Conservation (phyloP, 2,113 vertebrate genomes). For the Nycticorax nycticorax region DNA sequence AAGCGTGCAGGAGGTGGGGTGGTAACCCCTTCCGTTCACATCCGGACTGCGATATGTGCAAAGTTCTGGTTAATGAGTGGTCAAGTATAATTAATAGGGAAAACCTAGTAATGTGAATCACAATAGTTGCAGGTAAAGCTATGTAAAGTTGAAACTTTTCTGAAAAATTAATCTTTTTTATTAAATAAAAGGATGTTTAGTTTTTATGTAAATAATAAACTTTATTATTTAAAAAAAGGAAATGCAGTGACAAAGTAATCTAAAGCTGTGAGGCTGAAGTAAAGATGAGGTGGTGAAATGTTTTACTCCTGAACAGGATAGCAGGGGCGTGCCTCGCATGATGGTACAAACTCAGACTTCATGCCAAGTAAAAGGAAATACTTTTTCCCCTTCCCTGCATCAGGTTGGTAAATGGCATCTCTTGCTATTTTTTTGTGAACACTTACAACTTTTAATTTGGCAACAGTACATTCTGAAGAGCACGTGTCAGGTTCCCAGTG, state of each 20-base stretch:
- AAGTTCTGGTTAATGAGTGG: not conserved
- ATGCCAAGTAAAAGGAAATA: not conserved
- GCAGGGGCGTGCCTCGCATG: accelerated
- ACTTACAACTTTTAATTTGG: not conserved
- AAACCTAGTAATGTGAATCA: not conserved
- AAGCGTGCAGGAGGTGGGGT: not conserved
- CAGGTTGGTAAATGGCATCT: not conserved
- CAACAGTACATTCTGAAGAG: not conserved
- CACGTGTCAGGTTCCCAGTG: accelerated
- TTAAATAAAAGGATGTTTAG: not conserved
- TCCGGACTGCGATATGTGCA: not conserved
- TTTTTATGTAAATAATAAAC: not conserved
- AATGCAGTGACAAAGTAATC: not conserved
- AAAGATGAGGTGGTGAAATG: not conserved
- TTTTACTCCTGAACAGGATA: not conserved
- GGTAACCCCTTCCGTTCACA: not conserved
- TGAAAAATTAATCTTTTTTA: not conserved
- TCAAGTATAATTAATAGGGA: not conserved
- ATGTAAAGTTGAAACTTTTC: not conserved
- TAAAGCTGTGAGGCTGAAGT: not conserved
- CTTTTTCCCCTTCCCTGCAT: not conserved
- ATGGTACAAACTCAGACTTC: not conserved
- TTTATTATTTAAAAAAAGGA: not conserved
- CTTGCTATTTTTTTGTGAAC: not conserved
- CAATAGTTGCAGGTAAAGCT: not conserved